A percentile compares a stretch with the other conserved stretches of the same genome.
These are phyloP conservation scores for Gibbula magus DNA, from an alignment of 2,888 invertebrate genomes.

Conservation along the genomic window DNA sequence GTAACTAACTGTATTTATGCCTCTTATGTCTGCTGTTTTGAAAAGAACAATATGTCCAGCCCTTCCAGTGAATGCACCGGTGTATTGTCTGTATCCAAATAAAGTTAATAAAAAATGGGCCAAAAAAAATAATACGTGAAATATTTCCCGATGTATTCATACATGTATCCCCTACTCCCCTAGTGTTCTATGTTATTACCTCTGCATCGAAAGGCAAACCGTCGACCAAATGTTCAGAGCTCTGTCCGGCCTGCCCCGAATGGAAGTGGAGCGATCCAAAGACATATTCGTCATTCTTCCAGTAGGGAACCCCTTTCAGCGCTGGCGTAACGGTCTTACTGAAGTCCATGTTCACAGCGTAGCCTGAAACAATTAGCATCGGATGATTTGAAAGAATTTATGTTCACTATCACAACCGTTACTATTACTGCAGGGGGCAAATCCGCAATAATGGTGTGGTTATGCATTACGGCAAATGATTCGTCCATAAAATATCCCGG, in stretches of 20 bases:
- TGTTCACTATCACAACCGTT: neutral
- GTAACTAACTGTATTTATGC: too few species aligned
- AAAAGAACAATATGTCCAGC: too few species aligned
- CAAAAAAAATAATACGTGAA: neutral
- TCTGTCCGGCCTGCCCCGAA: neutral
- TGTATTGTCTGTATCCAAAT: too few species aligned
- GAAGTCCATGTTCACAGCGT: neutral
- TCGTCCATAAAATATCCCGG: too few species aligned
- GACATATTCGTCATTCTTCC: neutral
- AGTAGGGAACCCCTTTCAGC: slow-evolving; percentile 1
- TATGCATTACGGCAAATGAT: too few species aligned
- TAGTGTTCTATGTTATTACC: slow-evolving; percentile 25
- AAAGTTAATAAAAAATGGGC: too few species aligned
- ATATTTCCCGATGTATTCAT: neutral
- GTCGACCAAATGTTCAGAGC: slow-evolving; percentile 48
- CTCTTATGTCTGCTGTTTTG: too few species aligned
- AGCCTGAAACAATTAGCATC: neutral
- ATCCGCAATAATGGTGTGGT: too few species aligned
- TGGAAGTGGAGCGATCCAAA: neutral
- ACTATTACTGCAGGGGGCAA: neutral
- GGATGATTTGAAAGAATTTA: neutral
- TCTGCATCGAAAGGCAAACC: slow-evolving; percentile 48
- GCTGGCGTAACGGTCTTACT: neutral
- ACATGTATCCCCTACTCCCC: neutral
- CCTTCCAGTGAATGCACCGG: too few species aligned